phyloP scores from a whole-genome alignment of 2,888 invertebrate species.

The Autographa gamma region DNA sequence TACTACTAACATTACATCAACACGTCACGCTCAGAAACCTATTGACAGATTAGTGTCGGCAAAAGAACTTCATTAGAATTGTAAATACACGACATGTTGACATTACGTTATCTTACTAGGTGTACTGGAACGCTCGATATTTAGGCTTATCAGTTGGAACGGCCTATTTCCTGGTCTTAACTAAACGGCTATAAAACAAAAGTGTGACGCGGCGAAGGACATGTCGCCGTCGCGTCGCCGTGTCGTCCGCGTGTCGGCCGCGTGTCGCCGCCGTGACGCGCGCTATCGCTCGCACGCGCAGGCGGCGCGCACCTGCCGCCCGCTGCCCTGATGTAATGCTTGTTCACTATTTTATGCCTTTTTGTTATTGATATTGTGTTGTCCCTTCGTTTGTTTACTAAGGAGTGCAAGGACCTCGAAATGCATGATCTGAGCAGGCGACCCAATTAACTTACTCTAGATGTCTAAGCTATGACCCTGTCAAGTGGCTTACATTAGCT shows the following conservation, averaged over 20 bases:
- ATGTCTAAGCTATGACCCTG: neutral
- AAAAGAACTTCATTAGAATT: constrained; percentile 16
- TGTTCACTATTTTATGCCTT: constrained; percentile 49
- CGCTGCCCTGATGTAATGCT: constrained; percentile 43
- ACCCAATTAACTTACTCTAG: neutral
- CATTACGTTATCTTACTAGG: constrained; percentile 35
- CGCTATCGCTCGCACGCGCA: constrained; percentile 63
- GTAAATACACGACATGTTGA: constrained; percentile 16
- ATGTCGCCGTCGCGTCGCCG: constrained; percentile 65
- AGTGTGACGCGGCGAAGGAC: constrained; percentile 72
- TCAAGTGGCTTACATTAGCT: too few species aligned
- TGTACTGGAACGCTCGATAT: constrained; percentile 30
- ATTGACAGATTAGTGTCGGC: neutral
- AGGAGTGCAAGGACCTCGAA: constrained; percentile 8
- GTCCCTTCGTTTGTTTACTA: constrained; percentile 33
- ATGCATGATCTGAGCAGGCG: neutral
- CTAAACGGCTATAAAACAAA: constrained; percentile 68
- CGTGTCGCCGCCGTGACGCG: constrained; percentile 62
- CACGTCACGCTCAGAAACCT: neutral
- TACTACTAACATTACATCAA: neutral
- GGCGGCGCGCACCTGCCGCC: constrained; percentile 74
- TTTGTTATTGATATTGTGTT: constrained; percentile 46
- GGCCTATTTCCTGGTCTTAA: constrained; percentile 55
- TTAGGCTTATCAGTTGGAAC: constrained; percentile 47
- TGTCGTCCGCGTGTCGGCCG: constrained; percentile 62